Conservation (phyloP, 2,113 vertebrate species). For the Oplegnathus fasciatus region DNA sequence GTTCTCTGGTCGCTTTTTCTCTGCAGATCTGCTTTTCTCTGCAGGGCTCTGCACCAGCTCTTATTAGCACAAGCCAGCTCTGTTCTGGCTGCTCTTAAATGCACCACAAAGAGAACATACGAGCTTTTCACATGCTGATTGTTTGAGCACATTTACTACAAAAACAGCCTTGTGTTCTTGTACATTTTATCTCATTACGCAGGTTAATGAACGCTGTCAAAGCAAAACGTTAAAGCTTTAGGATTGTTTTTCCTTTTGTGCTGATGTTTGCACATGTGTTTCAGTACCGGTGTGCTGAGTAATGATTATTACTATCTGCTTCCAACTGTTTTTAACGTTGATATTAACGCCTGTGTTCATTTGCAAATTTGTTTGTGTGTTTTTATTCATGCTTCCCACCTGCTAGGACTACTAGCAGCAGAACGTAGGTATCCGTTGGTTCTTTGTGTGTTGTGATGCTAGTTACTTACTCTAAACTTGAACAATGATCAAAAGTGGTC, state of each 20-base stretch:
- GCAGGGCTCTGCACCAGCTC: background rate
- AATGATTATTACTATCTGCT: too few species aligned
- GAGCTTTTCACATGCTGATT: background rate
- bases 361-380: slow-evolving; percentile 68
- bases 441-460: slow-evolving; percentile 21
- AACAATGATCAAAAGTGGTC: background rate
- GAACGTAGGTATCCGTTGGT: slow-evolving; percentile 96
- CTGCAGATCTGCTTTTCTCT: slow-evolving; percentile 4
- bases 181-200: background rate
- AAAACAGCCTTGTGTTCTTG: background rate
- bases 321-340: background rate
- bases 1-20: background rate
- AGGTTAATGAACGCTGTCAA: background rate
- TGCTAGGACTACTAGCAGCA: slow-evolving; percentile 97
- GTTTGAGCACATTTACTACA: background rate
- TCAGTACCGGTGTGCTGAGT: too few species aligned
- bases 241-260: too few species aligned
- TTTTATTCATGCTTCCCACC: slow-evolving; percentile 92
- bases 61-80: background rate
- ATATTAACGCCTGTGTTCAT: slow-evolving; percentile 7
- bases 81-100: slow-evolving; percentile 2
- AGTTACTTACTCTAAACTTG: background rate
- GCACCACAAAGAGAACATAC: background rate
- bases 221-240: too few species aligned
- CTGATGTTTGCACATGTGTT: too few species aligned